phyloP scores from a whole-genome alignment of 2,113 vertebrate species.

The Melanostigma gelatinosum region DNA sequence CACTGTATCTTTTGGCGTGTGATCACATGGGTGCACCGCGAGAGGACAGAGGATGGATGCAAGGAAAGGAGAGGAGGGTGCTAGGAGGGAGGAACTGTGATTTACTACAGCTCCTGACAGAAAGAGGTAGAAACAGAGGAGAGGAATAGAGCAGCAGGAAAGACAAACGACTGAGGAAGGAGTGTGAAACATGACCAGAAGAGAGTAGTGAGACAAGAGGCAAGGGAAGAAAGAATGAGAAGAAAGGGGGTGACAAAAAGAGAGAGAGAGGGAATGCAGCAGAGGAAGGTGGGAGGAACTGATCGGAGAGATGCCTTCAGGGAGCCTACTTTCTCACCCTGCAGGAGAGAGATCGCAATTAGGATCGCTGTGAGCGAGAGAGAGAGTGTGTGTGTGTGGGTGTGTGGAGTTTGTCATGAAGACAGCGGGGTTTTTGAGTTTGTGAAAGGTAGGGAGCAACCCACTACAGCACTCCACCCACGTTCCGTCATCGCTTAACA shows the following conservation, averaged over 20 bases:
- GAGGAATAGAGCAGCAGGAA: neutral
- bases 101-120: neutral
- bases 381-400: conserved; percentile 2
- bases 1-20: neutral
- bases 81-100: neutral
- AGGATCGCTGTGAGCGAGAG: conserved; percentile 44
- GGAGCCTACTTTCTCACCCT: conserved; percentile 69
- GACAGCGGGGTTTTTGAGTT: conserved; percentile 36
- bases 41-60: neutral
- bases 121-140: neutral
- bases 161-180: neutral
- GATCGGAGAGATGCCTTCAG: conserved; percentile 63
- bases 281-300: conserved; percentile 44
- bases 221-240: conserved; percentile 17
- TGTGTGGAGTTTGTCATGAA: conserved; percentile 19
- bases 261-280: neutral
- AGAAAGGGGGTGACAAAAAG: neutral
- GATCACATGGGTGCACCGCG: neutral
- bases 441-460: conserved; percentile 43
- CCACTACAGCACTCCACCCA: conserved; percentile 18
- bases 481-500: conserved; percentile 59
- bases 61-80: neutral
- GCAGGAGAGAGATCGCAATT: conserved; percentile 72
- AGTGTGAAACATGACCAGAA: neutral
- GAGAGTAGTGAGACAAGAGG: conserved; percentile 25